Percentiles rank a stretch among this genome's conserved stretches.
Conservation (phyloP, 2,797 vertebrate species). For the Sebastes paucispinis region DNA sequence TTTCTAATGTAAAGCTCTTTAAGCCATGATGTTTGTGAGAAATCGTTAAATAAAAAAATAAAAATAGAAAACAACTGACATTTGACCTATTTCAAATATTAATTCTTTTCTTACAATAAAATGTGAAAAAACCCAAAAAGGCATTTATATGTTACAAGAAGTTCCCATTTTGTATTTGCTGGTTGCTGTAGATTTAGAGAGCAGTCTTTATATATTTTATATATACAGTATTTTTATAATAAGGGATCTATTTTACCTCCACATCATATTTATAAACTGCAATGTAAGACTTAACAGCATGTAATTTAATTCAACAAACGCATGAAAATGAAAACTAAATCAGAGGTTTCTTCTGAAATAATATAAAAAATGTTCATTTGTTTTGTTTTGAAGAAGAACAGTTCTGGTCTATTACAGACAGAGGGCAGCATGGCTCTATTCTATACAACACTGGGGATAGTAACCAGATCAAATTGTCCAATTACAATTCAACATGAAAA, state of each 20-base stretch:
- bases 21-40: too few relatives aligned
- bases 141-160: background rate
- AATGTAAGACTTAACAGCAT: background rate
- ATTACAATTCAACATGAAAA: slow-evolving; percentile 19
- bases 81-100: background rate
- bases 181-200: background rate
- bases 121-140: background rate
- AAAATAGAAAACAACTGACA: background rate
- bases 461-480: background rate
- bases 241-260: background rate
- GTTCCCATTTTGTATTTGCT: background rate
- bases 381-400: background rate
- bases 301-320: background rate
- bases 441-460: background rate
- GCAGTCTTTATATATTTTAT: background rate
- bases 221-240: background rate
- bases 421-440: slow-evolving; percentile 77
- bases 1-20: too few relatives aligned
- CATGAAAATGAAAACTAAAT: background rate
- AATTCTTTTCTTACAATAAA: background rate
- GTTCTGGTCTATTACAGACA: slow-evolving; percentile 51
- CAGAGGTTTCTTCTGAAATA: background rate
- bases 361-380: background rate
- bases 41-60: too few relatives aligned
- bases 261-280: background rate